Evolutionary conservation across 2,113 vertebrate species (phyloP).

Genomic region (Myrmophylax atrothorax): DNA sequence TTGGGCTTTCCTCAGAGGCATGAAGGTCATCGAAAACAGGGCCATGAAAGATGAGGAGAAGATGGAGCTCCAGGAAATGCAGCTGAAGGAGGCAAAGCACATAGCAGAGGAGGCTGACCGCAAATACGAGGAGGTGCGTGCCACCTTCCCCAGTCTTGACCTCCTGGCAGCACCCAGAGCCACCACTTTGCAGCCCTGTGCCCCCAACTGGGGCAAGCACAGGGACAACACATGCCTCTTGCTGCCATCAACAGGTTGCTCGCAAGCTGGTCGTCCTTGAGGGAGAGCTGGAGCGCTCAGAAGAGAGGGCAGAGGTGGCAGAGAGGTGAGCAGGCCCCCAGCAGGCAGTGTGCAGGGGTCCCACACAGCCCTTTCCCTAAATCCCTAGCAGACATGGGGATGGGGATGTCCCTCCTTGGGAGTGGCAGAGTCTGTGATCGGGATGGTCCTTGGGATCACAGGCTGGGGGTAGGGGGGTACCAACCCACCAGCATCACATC

Average conservation of each 20-base stretch:
- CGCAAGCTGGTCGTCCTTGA: conserved; percentile 96
- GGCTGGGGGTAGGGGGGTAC: not conserved
- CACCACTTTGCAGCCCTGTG: accelerated
- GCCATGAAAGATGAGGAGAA: conserved; percentile 97
- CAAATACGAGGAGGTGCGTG: conserved; percentile 95
- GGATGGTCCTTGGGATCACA: not conserved
- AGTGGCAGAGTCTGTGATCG: accelerated
- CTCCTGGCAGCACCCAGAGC: too few relatives aligned
- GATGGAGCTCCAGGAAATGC: conserved; percentile 99
- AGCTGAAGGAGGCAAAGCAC: conserved; percentile 98
- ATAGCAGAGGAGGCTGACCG: conserved; percentile 97
- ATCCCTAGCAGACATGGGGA: not conserved
- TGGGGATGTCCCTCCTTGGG: not conserved
- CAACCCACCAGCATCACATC: accelerated
- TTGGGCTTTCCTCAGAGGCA: conserved; percentile 83
- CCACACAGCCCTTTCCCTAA: not conserved
- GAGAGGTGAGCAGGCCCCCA: conserved; percentile 79
- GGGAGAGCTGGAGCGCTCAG: conserved; percentile 94
- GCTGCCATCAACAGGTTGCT: conserved; percentile 81
- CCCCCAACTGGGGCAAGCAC: accelerated
- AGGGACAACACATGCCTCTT: accelerated
- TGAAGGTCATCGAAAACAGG: conserved; percentile 99
- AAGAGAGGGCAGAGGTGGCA: conserved; percentile 94
- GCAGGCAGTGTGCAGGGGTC: accelerated
- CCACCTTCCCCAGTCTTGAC: not conserved